Base-by-base conservation (phyloP, 2,113 vertebrate genomes). In the Prunella fulvescens region DNA sequence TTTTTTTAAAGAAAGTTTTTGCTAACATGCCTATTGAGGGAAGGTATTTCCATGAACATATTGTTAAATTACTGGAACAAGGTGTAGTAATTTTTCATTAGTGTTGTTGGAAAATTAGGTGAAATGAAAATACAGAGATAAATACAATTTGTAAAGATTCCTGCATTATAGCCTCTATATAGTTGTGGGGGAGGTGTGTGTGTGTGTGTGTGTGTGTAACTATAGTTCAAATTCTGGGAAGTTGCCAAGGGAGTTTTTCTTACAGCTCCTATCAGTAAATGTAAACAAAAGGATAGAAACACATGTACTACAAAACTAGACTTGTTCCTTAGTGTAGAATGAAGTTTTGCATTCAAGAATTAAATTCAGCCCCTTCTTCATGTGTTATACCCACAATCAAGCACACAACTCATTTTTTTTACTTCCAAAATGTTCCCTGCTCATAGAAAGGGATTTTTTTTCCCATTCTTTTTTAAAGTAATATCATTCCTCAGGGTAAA, bases 401-500 rank as follows among this genome's bases (percentile, higher is more conserved):
- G 37, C 64, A 77, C 23, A 56, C 13, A 23, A 31, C 35, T 81
- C 15, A 2, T 37, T 53, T 72, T 44, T 67, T 62, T 81, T 37
- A 48, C 8, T 87, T 90, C 47, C 62, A 28, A 77, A 69, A 45
- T 50, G 12, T 35, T 81, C 85, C 42, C 62, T 88, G 39, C 35
- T 79, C 22, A 20, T 35, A 65, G 66, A 45, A 77, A 44, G 10
- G 1, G 9, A 37, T 6, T 53, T 37, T 42, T 20, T 22, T 50
- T 64, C 61, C 12, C 3, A 17, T 50, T 61, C 7, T 45, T 22
- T 48, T 40, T 79, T 37, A 24, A 71, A 56, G 48, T 78, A 48
- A 23, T 78, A 9, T 72, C 85, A 94, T 92, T 93, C 71, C 90
- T 96, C 96, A 96, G 85, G 95, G 94, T 88, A 88, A 88, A 88